These are phyloP conservation scores for Monomorium pharaonis DNA, from an alignment of 1,140 invertebrate species.

Conservation along the genomic window DNA sequence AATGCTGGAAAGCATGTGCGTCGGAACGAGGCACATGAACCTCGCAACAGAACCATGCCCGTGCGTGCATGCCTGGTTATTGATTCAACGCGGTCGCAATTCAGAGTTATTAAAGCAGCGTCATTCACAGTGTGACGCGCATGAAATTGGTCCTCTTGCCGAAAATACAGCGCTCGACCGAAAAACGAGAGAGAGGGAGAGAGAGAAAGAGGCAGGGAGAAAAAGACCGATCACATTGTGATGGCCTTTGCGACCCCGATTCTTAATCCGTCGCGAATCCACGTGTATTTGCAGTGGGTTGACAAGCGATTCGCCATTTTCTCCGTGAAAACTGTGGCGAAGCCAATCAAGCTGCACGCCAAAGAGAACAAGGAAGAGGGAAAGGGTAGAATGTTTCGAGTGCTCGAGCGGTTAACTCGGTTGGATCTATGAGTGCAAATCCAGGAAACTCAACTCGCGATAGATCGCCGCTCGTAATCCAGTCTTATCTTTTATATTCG, in stretches of 20 bases:
- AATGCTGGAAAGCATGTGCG: background rate
- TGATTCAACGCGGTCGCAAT: slow-evolving; percentile 32
- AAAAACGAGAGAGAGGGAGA: background rate
- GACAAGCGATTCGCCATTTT: slow-evolving; percentile 42
- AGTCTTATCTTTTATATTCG: slow-evolving; percentile 48
- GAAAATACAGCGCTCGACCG: background rate
- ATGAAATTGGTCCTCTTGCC: slow-evolving; percentile 26
- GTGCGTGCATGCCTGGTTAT: background rate
- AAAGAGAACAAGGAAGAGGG: background rate
- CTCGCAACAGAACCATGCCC: background rate
- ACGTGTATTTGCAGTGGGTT: slow-evolving; percentile 36
- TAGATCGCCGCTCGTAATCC: slow-evolving; percentile 43
- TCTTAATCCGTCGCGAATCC: slow-evolving; percentile 31
- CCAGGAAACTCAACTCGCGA: slow-evolving; percentile 28
- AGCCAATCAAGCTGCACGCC: slow-evolving; percentile 37
- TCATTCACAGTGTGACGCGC: slow-evolving; percentile 36
- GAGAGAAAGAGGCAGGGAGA: background rate
- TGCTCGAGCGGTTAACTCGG: background rate
- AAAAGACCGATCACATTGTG: background rate
- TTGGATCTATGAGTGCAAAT: slow-evolving; percentile 9
- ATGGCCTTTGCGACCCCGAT: slow-evolving; percentile 20
- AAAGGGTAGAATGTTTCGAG: background rate
- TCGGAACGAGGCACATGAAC: background rate
- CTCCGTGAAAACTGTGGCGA: slow-evolving; percentile 31
- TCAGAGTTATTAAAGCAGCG: slow-evolving; percentile 31